Evolutionary conservation across 2,113 vertebrate genomes (phyloP).

Genomic region (Tamias sibiricus): DNA sequence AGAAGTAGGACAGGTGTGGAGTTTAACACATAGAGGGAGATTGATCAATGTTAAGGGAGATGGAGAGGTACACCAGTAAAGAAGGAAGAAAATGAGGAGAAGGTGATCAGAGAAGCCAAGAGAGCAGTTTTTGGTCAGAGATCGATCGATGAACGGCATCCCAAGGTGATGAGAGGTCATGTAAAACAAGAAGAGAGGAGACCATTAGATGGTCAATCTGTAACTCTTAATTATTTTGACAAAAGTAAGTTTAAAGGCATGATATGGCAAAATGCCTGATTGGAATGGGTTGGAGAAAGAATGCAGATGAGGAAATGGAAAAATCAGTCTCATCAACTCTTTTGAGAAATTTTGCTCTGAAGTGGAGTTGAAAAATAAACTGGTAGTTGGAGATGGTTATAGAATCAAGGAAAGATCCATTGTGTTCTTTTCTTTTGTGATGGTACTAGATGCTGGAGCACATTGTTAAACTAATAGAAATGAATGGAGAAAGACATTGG

Average conservation of each 20-base stretch:
- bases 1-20: too few relatives aligned
- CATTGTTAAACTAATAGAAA: not conserved
- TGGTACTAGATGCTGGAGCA: not conserved
- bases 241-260: not conserved
- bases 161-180: not conserved
- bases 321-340: not conserved
- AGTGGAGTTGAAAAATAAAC: not conserved
- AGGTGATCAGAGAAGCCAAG: not conserved
- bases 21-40: not conserved
- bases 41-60: not conserved
- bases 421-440: not conserved
- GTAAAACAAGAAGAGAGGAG: not conserved
- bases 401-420: not conserved
- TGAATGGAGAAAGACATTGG: not conserved
- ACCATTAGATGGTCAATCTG: not conserved
- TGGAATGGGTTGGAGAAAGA: not conserved
- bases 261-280: not conserved
- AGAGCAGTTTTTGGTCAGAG: not conserved
- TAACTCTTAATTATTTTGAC: not conserved
- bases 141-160: not conserved
- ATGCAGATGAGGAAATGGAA: not conserved
- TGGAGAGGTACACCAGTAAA: not conserved
- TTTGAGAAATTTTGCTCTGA: not conserved
- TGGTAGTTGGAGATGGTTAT: not conserved
- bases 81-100: not conserved